These are phyloP conservation scores for Tachystola acroxantha DNA, from an alignment of 2,888 invertebrate species.

Conservation along the genomic window DNA sequence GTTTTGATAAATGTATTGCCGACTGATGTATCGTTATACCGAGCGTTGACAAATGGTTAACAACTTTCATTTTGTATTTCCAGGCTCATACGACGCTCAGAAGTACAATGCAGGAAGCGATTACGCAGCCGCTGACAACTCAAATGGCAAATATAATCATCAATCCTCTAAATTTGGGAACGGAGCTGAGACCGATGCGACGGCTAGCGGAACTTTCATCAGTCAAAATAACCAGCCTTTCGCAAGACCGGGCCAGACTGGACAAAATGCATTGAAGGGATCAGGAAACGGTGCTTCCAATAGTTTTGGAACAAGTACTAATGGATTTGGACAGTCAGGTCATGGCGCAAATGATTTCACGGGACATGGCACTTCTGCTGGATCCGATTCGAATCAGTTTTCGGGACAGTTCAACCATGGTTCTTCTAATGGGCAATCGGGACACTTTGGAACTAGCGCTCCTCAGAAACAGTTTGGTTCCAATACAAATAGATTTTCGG, in stretches of 20 bases:
- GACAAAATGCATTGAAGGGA: background rate
- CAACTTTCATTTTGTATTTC: conserved; percentile 72
- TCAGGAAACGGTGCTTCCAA: background rate
- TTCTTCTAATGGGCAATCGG: background rate
- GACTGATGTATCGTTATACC: conserved; percentile 38
- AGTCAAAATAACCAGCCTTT: conserved; percentile 41
- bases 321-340: background rate
- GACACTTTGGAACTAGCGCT: background rate
- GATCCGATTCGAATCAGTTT: background rate
- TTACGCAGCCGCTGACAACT: conserved; percentile 44
- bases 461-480: conserved; percentile 1
- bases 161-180: conserved; percentile 41
- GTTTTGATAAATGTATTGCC: conserved; percentile 54
- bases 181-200: conserved; percentile 35
- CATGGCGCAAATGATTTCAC: background rate
- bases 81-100: conserved; percentile 67
- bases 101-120: conserved; percentile 62
- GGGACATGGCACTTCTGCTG: background rate
- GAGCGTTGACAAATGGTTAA: conserved; percentile 56
- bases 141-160: conserved; percentile 40
- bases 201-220: conserved; percentile 38
- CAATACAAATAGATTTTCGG: background rate
- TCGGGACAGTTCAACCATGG: conserved; percentile 2
- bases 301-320: background rate
- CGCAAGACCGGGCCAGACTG: conserved; percentile 21